Conservation (phyloP, 2,113 vertebrate genomes). For the Hemichromis elongatus region DNA sequence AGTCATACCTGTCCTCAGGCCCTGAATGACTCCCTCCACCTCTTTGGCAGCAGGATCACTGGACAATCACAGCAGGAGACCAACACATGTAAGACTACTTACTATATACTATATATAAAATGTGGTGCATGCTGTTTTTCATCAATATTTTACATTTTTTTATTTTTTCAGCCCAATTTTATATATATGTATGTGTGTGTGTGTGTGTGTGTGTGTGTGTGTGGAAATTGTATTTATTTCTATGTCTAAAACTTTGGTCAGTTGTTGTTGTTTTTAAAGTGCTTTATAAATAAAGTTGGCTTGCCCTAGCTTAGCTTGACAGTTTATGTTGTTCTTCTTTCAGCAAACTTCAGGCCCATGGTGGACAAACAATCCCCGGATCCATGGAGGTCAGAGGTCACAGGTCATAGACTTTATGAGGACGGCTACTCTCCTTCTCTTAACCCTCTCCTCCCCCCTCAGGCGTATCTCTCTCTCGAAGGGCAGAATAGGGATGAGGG, state of each 20-base stretch:
- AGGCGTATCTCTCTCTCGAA: constrained; percentile 65
- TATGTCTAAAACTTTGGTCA: neutral
- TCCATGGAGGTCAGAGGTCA: constrained; percentile 52
- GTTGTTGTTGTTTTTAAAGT: neutral
- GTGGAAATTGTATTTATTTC: too few species aligned
- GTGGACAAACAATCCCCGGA: constrained; percentile 12
- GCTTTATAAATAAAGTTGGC: neutral
- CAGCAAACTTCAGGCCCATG: constrained; percentile 32
- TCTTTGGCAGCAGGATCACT: constrained; percentile 18
- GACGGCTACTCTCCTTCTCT: constrained; percentile 53
- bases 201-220: too few species aligned
- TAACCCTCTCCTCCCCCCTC: constrained; percentile 45
- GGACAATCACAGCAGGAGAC: constrained; percentile 20
- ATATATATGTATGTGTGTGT: too few species aligned
- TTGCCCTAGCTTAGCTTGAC: neutral
- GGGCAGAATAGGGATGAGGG: constrained; percentile 60
- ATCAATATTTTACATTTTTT: neutral
- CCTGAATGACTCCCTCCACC: neutral
- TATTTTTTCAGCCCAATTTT: neutral
- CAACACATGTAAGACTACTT: constrained; percentile 29
- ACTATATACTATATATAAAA: neutral
- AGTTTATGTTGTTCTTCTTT: neutral
- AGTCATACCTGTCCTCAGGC: constrained; percentile 45
- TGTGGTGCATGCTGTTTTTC: neutral
- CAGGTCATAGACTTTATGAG: constrained; percentile 37